phyloP scores from a whole-genome alignment of 1,140 invertebrate genomes.

The Drosophila fuyamai region DNA sequence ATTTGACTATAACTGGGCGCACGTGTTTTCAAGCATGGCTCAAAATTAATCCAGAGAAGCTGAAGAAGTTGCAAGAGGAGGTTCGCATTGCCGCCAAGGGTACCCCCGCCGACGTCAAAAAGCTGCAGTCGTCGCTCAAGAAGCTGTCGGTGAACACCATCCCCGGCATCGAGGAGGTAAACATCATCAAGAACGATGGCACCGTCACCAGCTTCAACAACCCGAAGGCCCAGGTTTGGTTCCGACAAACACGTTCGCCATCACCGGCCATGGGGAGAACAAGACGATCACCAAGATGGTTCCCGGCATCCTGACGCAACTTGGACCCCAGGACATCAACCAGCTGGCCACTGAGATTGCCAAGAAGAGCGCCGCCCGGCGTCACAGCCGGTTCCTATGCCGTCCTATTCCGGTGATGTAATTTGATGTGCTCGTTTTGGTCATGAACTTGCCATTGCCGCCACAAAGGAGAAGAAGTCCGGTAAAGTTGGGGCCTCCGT shows the following conservation, averaged over 20 bases:
- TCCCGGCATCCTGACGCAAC: constrained; percentile 97
- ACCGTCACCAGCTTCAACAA: constrained; percentile 99
- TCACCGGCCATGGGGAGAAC: constrained; percentile 97
- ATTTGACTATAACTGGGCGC: constrained; percentile 80
- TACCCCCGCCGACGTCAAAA: constrained; percentile 98
- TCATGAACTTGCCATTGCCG: constrained; percentile 92
- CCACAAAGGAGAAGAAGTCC: constrained; percentile 74
- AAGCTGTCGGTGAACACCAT: constrained; percentile 97
- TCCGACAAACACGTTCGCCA: constrained; percentile 98
- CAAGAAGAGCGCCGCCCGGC: constrained; percentile 87
- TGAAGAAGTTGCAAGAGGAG: constrained; percentile 92
- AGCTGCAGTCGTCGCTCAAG: constrained; percentile 96
- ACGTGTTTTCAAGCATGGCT: constrained; percentile 81
- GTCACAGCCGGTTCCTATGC: constrained; percentile 85
- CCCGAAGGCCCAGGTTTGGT: constrained; percentile 97
- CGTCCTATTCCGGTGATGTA: constrained; percentile 92
- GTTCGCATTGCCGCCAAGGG: constrained; percentile 97
- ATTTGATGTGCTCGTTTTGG: constrained; percentile 95
- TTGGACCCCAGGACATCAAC: constrained; percentile 96
- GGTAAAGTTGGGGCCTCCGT: constrained; percentile 79
- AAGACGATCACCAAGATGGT: constrained; percentile 96
- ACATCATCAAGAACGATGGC: constrained; percentile 99
- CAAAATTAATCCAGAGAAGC: constrained; percentile 94
- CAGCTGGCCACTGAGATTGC: constrained; percentile 91
- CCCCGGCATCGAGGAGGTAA: constrained; percentile 98